Conservation (phyloP, 2,888 invertebrate genomes). For the Lutraria lutraria region DNA sequence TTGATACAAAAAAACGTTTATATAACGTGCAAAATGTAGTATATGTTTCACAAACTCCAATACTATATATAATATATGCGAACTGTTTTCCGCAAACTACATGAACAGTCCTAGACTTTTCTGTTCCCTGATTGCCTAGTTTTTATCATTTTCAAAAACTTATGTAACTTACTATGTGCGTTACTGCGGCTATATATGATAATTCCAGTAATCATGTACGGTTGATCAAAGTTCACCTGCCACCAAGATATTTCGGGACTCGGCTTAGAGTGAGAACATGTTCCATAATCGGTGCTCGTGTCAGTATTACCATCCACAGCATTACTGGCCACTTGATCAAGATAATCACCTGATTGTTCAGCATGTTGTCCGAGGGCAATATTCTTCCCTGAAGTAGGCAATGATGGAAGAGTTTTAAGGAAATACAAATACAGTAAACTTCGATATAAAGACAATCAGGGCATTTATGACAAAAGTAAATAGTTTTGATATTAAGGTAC, state of each 20-base stretch:
- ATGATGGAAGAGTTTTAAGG: not conserved
- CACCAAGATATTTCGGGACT: not conserved
- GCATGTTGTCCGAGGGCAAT: not conserved
- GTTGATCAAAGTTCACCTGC: not conserved
- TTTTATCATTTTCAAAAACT: too few species aligned
- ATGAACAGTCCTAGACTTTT: too few species aligned
- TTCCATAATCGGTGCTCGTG: slow-evolving; percentile 4
- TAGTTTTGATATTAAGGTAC: too few species aligned
- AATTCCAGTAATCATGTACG: slow-evolving; percentile 10
- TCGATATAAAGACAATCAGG: too few species aligned
- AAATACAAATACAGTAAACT: too few species aligned
- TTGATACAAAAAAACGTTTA: too few species aligned
- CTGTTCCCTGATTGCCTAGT: too few species aligned
- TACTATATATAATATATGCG: too few species aligned
- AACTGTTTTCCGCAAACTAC: too few species aligned
- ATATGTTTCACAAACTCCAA: too few species aligned
- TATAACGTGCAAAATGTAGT: too few species aligned
- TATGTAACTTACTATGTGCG: not conserved
- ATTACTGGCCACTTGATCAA: not conserved
- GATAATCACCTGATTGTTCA: slow-evolving; percentile 3
- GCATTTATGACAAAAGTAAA: too few species aligned
- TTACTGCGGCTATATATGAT: slow-evolving; percentile 20
- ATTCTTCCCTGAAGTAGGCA: not conserved
- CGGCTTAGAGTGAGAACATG: slow-evolving; percentile 10
- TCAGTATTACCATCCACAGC: slow-evolving; percentile 23